Base-by-base conservation (phyloP, 2,888 invertebrate genomes). In the Phoenoteleia sp. region DNA sequence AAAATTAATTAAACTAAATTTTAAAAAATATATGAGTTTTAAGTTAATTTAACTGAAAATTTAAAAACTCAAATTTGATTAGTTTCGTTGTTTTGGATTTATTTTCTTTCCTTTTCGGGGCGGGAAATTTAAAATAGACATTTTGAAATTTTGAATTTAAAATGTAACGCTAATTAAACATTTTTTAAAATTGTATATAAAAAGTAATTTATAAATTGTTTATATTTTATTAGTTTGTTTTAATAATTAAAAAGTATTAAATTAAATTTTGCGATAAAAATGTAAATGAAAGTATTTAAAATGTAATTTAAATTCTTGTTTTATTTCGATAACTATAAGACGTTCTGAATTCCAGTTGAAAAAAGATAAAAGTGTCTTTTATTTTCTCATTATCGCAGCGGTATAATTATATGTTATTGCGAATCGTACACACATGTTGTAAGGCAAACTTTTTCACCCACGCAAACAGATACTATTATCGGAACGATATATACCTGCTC, bases 341-440 rank as follows among this genome's bases (percentile, higher is more conserved):
- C 45, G 60, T 60, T 74, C 15, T 39, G 52, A 52, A 81, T 81
- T 74, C 25, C 23, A 52, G 36, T 62, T 13, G 66, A 56, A 33
- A 67, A 33, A 66, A 67, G 81, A 81, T 81, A 74, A 80, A 72
- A 49, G 21, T 66, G 75, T 69, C 75, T 69, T 75, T 81, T 81
- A 81, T 75, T 75, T 81, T 75, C 75, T 81, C 69, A 81, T 81
- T 81, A 81, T 81, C 75, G 62, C 62, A 11, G 49, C 75, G 62
- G 69, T 69, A 75, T 81, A 81, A 81, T 81, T 81, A 81, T 75
- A 81, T 81, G 75, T 81, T 81, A 75, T 75, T 81, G 81, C 74
- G 75, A 81, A 47, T 74, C 74, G 42, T 42, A 67, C 39, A 77
- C 81, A 75, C 67, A 47, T 69, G 67, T 60, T 69, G 66, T 29